Conservation (phyloP, 2,888 invertebrate genomes). For the Oscheius myriophilus region DNA sequence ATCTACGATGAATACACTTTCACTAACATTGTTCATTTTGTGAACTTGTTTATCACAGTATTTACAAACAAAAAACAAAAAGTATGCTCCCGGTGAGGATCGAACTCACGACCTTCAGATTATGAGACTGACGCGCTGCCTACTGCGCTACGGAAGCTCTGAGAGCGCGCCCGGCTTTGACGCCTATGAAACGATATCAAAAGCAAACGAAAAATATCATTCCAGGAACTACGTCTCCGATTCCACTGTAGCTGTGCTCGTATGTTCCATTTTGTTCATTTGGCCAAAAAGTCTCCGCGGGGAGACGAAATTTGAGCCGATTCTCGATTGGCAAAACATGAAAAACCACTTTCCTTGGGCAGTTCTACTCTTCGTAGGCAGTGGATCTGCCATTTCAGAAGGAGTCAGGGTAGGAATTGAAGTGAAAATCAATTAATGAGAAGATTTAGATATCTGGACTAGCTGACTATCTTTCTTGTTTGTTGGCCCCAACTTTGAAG, state of each 20-base stretch:
- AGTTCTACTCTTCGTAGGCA: constrained; percentile 45
- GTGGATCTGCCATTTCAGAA: constrained; percentile 49
- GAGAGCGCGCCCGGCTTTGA: too few relatives aligned
- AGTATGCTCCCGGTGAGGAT: constrained; percentile 79
- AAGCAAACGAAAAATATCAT: background rate
- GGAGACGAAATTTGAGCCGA: constrained; percentile 27
- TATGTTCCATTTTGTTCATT: constrained; percentile 44
- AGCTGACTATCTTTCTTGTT: constrained; percentile 43
- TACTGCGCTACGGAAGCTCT: constrained; percentile 77
- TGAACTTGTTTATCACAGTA: too few relatives aligned
- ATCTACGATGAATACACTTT: too few relatives aligned
- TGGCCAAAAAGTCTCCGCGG: constrained; percentile 36
- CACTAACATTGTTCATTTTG: too few relatives aligned
- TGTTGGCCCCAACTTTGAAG: constrained; percentile 1
- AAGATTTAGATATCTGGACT: constrained; percentile 46
- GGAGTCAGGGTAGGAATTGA: constrained; percentile 44
- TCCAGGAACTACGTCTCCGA: constrained; percentile 30
- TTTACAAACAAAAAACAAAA: too few relatives aligned
- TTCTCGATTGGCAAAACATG: constrained; percentile 49
- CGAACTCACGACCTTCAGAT: constrained; percentile 95
- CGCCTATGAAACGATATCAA: background rate
- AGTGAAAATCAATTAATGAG: too few relatives aligned
- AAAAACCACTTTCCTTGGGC: constrained; percentile 49
- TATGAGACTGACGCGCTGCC: constrained; percentile 90
- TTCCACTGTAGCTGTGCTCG: constrained; percentile 39